These are phyloP conservation scores for Dendrocincla fuliginosa DNA, from an alignment of 2,797 vertebrate genomes.

Conservation along the genomic window DNA sequence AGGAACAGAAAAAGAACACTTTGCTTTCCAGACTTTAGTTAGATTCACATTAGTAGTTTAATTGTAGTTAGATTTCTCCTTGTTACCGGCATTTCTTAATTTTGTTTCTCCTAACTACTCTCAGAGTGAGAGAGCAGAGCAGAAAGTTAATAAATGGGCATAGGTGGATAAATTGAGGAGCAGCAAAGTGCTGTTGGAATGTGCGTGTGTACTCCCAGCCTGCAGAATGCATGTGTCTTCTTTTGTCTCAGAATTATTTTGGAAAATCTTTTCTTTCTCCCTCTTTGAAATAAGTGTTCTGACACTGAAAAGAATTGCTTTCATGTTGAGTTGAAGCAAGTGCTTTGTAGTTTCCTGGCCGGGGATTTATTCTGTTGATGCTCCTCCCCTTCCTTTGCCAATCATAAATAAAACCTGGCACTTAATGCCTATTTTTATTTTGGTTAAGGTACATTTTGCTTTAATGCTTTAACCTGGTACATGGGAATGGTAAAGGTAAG, in stretches of 20 bases:
- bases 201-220: neutral
- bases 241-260: neutral
- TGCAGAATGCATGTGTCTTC: neutral
- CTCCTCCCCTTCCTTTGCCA: neutral
- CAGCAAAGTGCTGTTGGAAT: neutral
- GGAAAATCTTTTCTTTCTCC: neutral
- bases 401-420: neutral
- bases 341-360: neutral
- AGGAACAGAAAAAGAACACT: neutral
- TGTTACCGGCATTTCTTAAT: neutral
- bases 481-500: neutral
- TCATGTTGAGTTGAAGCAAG: neutral
- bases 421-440: neutral
- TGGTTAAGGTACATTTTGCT: neutral
- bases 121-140: neutral
- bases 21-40: neutral
- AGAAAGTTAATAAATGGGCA: neutral
- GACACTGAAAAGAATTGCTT: neutral
- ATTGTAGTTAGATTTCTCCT: neutral
- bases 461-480: neutral
- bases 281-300: neutral
- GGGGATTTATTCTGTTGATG: neutral
- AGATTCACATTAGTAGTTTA: neutral
- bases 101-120: neutral
- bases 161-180: neutral